A percentile compares a stretch with the other conserved stretches of the same genome.
phyloP scores from a whole-genome alignment of 2,113 vertebrate species.

The Brachyhypopomus occidentalis region DNA sequence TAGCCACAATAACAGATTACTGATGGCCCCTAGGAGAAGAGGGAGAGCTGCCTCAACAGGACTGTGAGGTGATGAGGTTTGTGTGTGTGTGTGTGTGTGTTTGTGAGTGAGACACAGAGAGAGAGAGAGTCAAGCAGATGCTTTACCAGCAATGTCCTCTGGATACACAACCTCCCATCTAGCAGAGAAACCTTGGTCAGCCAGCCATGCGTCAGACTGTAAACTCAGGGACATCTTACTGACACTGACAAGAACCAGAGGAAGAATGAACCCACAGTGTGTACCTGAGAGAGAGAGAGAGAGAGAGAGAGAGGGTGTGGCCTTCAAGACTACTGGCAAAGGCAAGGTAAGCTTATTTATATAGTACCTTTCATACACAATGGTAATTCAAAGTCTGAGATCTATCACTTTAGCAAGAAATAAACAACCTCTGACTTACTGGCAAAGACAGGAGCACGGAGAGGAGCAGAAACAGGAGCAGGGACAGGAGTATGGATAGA shows the following conservation, averaged over 20 bases:
- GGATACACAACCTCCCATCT: constrained; percentile 76
- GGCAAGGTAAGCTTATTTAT: no score
- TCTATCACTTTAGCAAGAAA: no score
- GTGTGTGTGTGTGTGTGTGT: background rate
- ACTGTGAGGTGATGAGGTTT: background rate
- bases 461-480: no score
- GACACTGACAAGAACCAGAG: constrained; percentile 72
- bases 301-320: no score
- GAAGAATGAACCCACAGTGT: constrained; percentile 72
- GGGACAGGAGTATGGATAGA: no score
- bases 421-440: no score
- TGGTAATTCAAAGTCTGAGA: no score
- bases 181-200: constrained; percentile 73
- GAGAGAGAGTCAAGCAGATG: constrained; percentile 16
- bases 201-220: constrained; percentile 69
- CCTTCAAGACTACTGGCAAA: no score
- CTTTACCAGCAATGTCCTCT: constrained; percentile 74
- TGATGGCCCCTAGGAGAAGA: background rate
- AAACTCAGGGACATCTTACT: constrained; percentile 68
- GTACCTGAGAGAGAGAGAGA: constrained; percentile 60
- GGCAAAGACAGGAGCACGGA: no score
- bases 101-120: constrained; percentile 2
- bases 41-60: background rate
- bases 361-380: no score
- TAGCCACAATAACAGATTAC: no score